Percentiles rank a stretch among this genome's conserved stretches.
Evolutionary conservation across 2,113 vertebrate genomes (phyloP).

Genomic region (Pyrgilauda ruficollis): DNA sequence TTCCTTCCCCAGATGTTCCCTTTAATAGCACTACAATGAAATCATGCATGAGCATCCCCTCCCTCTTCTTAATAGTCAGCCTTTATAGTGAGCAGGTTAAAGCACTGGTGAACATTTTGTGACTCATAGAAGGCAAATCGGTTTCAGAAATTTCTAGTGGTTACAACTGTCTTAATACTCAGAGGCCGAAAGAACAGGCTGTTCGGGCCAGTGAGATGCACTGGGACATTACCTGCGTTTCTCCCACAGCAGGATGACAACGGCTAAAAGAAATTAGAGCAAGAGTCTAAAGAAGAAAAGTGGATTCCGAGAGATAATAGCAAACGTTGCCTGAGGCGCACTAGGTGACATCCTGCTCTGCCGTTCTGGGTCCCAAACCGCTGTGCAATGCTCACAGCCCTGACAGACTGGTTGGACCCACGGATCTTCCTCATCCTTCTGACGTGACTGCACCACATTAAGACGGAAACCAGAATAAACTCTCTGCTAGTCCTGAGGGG

Average conservation of each 20-base stretch:
- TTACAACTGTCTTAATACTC: not conserved
- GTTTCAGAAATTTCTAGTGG: not conserved
- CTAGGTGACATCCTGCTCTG: not conserved
- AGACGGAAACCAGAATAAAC: not conserved
- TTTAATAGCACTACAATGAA: slow-evolving; percentile 15
- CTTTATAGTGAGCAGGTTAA: not conserved
- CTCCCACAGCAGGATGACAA: not conserved
- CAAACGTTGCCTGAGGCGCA: not conserved
- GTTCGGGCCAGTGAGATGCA: not conserved
- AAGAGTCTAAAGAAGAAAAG: not conserved
- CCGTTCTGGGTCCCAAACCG: not conserved
- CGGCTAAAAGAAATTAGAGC: not conserved
- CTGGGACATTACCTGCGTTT: not conserved
- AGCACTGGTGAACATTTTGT: not conserved
- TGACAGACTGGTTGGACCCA: not conserved
- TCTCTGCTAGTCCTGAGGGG: not conserved
- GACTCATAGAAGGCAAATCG: slow-evolving; percentile 2
- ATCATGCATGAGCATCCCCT: not conserved
- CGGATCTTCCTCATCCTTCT: not conserved
- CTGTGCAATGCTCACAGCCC: not conserved
- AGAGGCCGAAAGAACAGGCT: not conserved
- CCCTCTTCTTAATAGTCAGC: not conserved
- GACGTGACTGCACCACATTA: not conserved
- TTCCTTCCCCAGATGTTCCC: slow-evolving; percentile 4
- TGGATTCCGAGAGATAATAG: not conserved